Evolutionary conservation across 2,113 vertebrate species (phyloP).

Genomic region (Perca fluviatilis): DNA sequence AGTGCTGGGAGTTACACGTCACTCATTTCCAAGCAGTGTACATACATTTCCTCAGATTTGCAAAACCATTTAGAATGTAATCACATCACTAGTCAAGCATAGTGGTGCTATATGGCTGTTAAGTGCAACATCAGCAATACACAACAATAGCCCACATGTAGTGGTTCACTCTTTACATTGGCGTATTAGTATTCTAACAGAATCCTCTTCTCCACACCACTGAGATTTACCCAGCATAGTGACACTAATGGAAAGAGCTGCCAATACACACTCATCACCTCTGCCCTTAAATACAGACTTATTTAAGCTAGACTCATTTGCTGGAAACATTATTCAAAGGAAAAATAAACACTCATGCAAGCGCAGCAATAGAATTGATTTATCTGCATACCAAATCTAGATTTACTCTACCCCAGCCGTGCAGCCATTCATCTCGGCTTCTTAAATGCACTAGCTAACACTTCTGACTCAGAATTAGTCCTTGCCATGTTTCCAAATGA

Average conservation of each 20-base stretch:
- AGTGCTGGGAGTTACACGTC: constrained; percentile 12
- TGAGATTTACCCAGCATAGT: constrained; percentile 66
- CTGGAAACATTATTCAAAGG: constrained; percentile 70
- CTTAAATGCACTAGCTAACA: constrained; percentile 53
- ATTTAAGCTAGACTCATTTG: constrained; percentile 52
- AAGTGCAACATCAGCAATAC: constrained; percentile 61
- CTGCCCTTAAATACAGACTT: constrained; percentile 61
- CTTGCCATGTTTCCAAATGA: constrained; percentile 55
- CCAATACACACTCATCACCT: constrained; percentile 66
- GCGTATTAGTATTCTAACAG: constrained; percentile 71
- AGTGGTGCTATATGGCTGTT: constrained; percentile 28
- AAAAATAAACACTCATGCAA: constrained; percentile 65
- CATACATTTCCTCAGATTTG: constrained; percentile 29
- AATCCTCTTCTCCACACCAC: constrained; percentile 56
- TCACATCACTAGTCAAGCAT: constrained; percentile 48
- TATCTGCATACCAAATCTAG: constrained; percentile 75
- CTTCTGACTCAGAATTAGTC: constrained; percentile 60
- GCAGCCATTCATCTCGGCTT: constrained; percentile 62
- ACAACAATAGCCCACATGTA: constrained; percentile 45
- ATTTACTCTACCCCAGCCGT: constrained; percentile 64
- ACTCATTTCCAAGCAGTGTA: constrained; percentile 29
- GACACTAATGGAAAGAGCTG: constrained; percentile 78
- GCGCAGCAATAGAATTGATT: constrained; percentile 67
- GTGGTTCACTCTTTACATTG: constrained; percentile 40
- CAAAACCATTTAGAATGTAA: constrained; percentile 47